phyloP scores from a whole-genome alignment of 2,888 invertebrate genomes.

The Cantharis lateralis region DNA sequence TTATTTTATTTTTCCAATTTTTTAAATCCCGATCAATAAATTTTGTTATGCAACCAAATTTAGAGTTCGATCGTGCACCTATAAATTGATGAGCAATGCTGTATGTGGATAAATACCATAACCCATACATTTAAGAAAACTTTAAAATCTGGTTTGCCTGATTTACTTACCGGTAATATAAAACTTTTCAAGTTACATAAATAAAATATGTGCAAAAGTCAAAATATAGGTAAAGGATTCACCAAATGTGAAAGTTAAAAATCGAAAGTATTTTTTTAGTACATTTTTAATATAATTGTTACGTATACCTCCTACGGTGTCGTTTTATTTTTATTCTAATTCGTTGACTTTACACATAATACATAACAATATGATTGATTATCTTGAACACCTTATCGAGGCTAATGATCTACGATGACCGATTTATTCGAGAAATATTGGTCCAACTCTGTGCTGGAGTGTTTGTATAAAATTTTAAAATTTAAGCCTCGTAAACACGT shows the following conservation, averaged over 20 bases:
- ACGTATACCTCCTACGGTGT: constrained; percentile 18
- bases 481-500: background rate
- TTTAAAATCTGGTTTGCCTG: background rate
- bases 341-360: background rate
- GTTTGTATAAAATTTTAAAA: background rate
- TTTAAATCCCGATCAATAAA: background rate
- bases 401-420: background rate
- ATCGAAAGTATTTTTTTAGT: constrained; percentile 14
- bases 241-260: constrained; percentile 16
- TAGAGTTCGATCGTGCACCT: background rate
- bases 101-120: too few relatives aligned
- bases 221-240: constrained; percentile 12
- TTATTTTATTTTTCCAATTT: background rate
- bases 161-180: background rate
- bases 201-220: background rate
- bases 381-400: background rate
- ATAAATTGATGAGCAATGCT: background rate
- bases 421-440: background rate
- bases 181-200: background rate
- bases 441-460: too few relatives aligned
- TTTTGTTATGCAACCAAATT: background rate
- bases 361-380: background rate
- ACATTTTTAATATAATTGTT: constrained; percentile 6
- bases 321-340: background rate
- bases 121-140: background rate